A percentile compares a stretch with the other conserved stretches of the same genome.
phyloP scores from a whole-genome alignment of 1,140 invertebrate genomes.

The Agrilus planipennis region DNA sequence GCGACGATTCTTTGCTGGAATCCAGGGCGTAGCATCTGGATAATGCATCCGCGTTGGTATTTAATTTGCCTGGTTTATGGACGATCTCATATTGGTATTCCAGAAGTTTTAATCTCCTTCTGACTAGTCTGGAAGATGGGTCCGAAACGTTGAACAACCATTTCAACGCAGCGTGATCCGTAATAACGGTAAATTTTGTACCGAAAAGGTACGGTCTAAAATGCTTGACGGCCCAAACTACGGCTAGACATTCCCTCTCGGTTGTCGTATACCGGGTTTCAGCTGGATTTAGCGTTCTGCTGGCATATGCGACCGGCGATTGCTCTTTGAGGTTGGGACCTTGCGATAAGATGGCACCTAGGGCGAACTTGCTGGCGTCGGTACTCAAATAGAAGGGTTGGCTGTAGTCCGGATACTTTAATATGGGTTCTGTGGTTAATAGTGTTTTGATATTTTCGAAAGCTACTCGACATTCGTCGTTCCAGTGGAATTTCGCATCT shows the following conservation, averaged over 20 bases:
- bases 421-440: background rate
- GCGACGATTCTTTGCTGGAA: no score
- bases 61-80: slow-evolving; percentile 24
- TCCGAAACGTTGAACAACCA: slow-evolving; percentile 32
- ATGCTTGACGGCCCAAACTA: background rate
- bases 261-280: slow-evolving; percentile 3
- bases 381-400: slow-evolving; percentile 30
- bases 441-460: background rate
- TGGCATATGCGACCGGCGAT: slow-evolving; percentile 6
- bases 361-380: slow-evolving; percentile 20
- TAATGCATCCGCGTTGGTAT: slow-evolving; percentile 21
- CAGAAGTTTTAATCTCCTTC: slow-evolving; percentile 31
- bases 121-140: slow-evolving; percentile 25
- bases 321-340: slow-evolving; percentile 17
- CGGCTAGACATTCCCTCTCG: background rate
- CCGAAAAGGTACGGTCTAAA: slow-evolving; percentile 4
- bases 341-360: slow-evolving; percentile 25
- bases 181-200: background rate
- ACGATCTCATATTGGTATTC: slow-evolving; percentile 27
- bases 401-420: background rate
- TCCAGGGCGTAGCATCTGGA: no score
- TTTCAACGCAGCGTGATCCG: slow-evolving; percentile 22
- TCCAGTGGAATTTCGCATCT: no score
- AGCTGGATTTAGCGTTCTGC: background rate
- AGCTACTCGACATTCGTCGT: no score